Base-by-base conservation (phyloP, 2,113 vertebrate species). In the Lepisosteus osseus region DNA sequence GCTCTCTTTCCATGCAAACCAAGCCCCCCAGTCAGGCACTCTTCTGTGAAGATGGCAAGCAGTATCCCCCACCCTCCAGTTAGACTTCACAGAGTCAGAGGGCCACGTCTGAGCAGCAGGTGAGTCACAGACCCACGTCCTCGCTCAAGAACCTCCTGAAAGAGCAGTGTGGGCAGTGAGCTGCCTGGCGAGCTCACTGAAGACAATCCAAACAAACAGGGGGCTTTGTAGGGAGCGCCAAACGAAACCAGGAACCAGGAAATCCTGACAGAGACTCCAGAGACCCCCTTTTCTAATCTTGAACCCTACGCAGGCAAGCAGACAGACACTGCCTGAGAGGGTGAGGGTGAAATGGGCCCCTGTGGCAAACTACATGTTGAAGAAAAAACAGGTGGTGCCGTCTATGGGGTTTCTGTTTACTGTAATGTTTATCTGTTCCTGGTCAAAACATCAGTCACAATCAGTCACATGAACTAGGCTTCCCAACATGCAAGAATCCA, bases 171-270 rank as follows among this genome's bases (percentile, higher is more conserved):
- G 47, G 47, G 47, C 5, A 2, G 17, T 4, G n/a, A 7, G 62
- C 62, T 3, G 15, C 40, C 8, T 40, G 17, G 62, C 62, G 6
- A 17, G 6, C 62, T 17, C 17, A 40, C 7, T 40, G 40, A 29
- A 64, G 62, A 64, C 29, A 64, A 64, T 42, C 13, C 3, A 64
- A 3, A 64, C 62, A 64, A 17, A 17, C 11, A 4, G 17, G 3
- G 11, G 62, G 13, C 62, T 64, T 64, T 64, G 62, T 64, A 64
- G 40, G 6, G 40, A 64, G 62, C 6, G 62, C 62, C 62, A 64
- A 64, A 14, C 13, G 1, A 4, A 4, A 64, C 62, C 7, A 40
- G 62, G 7, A 14, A 6, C 13, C 17, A 15, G 62, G 15, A 64
- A 17, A 64, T 64, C 62, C 62, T 64, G 62, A 42, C 59, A 61